Evolutionary conservation across 2,797 vertebrate species (phyloP).

Genomic region (Lycodopsis pacificus): DNA sequence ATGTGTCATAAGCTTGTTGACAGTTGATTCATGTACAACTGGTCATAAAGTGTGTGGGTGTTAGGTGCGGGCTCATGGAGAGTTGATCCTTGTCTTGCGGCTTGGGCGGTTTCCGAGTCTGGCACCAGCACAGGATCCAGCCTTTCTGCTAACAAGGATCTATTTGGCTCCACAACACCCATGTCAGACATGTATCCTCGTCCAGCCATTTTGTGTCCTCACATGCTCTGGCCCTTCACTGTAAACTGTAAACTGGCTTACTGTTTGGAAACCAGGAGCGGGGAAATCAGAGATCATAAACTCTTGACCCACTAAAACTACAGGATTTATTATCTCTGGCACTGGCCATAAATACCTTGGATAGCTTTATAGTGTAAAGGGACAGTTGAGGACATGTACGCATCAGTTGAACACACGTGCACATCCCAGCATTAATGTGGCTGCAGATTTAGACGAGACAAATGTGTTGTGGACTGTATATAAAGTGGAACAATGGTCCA

Average conservation of each 20-base stretch:
- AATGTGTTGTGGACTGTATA: neutral
- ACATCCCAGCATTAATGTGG: slow-evolving; percentile 3
- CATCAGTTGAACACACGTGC: slow-evolving; percentile 13
- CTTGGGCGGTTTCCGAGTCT: slow-evolving; percentile 74
- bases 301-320: slow-evolving; percentile 67
- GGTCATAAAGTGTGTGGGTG: slow-evolving; percentile 67
- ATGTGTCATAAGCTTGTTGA: slow-evolving; percentile 59
- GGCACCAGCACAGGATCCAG: slow-evolving; percentile 71
- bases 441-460: slow-evolving; percentile 16
- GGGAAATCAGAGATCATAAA: slow-evolving; percentile 74
- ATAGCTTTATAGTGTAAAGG: slow-evolving; percentile 18
- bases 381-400: neutral
- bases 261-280: slow-evolving; percentile 61
- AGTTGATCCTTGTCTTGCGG: slow-evolving; percentile 79
- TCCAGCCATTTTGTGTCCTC: slow-evolving; percentile 75
- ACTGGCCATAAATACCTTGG: slow-evolving; percentile 60
- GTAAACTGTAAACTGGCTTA: slow-evolving; percentile 47
- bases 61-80: slow-evolving; percentile 66
- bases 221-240: slow-evolving; percentile 62
- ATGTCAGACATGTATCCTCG: slow-evolving; percentile 71
- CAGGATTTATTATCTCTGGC: slow-evolving; percentile 61
- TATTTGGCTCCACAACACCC: slow-evolving; percentile 74
- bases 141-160: slow-evolving; percentile 72
- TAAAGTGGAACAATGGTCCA: neutral
- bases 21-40: slow-evolving; percentile 64